Base-by-base conservation (phyloP, 2,113 vertebrate species). In the Typhlomys cinereus region DNA sequence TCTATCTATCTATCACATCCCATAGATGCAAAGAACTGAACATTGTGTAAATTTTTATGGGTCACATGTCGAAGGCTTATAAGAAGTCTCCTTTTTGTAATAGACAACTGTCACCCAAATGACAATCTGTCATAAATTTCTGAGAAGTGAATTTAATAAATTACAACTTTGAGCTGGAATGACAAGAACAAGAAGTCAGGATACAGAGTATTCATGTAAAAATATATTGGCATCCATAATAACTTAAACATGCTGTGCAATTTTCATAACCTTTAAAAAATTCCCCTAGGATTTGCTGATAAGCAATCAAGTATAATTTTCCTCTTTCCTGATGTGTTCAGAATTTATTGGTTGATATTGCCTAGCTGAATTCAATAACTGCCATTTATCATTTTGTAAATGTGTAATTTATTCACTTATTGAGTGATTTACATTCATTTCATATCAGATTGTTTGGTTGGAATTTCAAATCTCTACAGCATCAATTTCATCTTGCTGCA, bases 241-340 rank as follows among this genome's bases (percentile, higher is more conserved):
- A 91, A 81, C 14, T 66, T 70, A 94, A n/a, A 75, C 4, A 87
- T 81, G 50, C 44, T 46, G 23, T 71, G 14, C 27, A 94, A 88
- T 92, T 94, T 95, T 76, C 62, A 73, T 90, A 83, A 88, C 41
- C 71, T 95, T 85, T 87, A 64, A 21, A 81, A 46, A 80, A 39
- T 74, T 17, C 7, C 39, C 2, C 12, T 31, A 88, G n/a, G 54
- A 92, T 81, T 94, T 88, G 27, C 69, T 95, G 62, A 92, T 92
- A 95, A 46, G n/a, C 93, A 95, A 94, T 94, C 92, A 93, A 95
- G 41, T 73, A 4, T 73, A 88, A 91, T 96, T 95, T 93, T n/a
- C 46, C 34, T 39, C 20, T 52, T 93, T 92, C 62, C 64, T 46
- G 39, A 61, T 89, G 61, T 86, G 61, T 94, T 95, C 81, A 81